These are phyloP conservation scores for Panorpa germanica DNA, from an alignment of 2,888 invertebrate species.

Conservation along the genomic window DNA sequence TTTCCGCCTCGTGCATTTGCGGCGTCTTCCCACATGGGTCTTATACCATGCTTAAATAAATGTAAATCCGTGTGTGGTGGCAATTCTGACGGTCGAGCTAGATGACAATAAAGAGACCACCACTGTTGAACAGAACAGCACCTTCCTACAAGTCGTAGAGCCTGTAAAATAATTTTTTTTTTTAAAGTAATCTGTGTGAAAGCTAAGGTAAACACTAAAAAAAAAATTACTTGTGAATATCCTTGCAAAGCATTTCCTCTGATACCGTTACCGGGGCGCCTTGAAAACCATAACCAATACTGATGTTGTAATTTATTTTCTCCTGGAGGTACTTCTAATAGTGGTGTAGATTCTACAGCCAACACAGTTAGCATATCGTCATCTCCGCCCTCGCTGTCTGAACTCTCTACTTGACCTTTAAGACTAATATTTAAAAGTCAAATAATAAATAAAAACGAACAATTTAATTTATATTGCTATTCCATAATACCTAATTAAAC, in stretches of 20 bases:
- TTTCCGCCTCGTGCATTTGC: slow-evolving; percentile 94
- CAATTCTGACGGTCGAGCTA: slow-evolving; percentile 76
- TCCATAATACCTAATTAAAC: no score
- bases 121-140: slow-evolving; percentile 93
- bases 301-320: slow-evolving; percentile 87
- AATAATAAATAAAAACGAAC: no score
- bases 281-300: slow-evolving; percentile 81
- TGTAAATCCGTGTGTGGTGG: slow-evolving; percentile 86
- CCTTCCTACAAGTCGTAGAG: slow-evolving; percentile 46
- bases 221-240: background rate
- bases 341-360: no score
- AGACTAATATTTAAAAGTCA: no score
- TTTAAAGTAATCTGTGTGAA: background rate
- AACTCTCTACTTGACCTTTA: no score
- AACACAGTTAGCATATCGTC: no score
- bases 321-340: slow-evolving; percentile 55
- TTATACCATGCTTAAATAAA: slow-evolving; percentile 93
- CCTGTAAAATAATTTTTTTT: slow-evolving; percentile 3
- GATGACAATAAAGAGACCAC: slow-evolving; percentile 89
- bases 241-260: slow-evolving; percentile 5
- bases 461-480: no score
- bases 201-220: slow-evolving; percentile 2
- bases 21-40: slow-evolving; percentile 99
- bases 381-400: no score
- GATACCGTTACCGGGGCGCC: slow-evolving; percentile 13